Evolutionary conservation across 1,140 invertebrate species (phyloP).

Genomic region (Apocrypta bakeri): DNA sequence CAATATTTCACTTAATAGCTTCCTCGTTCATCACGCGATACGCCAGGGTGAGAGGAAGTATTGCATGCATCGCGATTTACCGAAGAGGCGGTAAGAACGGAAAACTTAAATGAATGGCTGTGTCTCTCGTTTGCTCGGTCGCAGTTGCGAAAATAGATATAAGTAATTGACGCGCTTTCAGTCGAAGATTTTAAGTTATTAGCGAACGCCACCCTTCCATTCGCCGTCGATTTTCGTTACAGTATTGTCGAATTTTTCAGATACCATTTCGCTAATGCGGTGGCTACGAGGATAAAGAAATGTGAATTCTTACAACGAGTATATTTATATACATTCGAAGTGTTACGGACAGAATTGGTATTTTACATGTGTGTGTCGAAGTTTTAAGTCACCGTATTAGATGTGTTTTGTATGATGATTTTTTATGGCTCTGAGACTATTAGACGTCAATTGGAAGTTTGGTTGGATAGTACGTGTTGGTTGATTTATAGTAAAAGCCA

Average conservation of each 20-base stretch:
- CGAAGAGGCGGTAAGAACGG: constrained; percentile 45
- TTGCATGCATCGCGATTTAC: constrained; percentile 43
- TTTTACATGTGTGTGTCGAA: too few species aligned
- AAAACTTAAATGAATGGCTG: constrained; percentile 47
- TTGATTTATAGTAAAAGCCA: too few species aligned
- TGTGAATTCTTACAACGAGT: too few species aligned
- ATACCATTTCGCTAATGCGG: neutral
- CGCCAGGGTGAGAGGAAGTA: neutral
- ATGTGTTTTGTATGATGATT: too few species aligned
- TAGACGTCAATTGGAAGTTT: too few species aligned
- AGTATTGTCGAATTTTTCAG: neutral
- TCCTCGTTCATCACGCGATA: constrained; percentile 47
- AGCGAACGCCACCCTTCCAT: neutral
- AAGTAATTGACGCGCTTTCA: constrained; percentile 35
- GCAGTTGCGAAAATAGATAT: constrained; percentile 23
- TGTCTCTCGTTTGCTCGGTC: neutral
- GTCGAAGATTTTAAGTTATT: constrained; percentile 38
- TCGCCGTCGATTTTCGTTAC: constrained; percentile 44
- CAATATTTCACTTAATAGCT: constrained; percentile 54
- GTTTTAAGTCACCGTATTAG: too few species aligned
- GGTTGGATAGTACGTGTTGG: too few species aligned
- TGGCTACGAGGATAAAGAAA: neutral
- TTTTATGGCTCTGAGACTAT: too few species aligned
- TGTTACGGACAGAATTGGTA: too few species aligned
- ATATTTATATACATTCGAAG: too few species aligned